Conservation (phyloP, 1,140 invertebrate species). For the Camponotus vicinus region DNA sequence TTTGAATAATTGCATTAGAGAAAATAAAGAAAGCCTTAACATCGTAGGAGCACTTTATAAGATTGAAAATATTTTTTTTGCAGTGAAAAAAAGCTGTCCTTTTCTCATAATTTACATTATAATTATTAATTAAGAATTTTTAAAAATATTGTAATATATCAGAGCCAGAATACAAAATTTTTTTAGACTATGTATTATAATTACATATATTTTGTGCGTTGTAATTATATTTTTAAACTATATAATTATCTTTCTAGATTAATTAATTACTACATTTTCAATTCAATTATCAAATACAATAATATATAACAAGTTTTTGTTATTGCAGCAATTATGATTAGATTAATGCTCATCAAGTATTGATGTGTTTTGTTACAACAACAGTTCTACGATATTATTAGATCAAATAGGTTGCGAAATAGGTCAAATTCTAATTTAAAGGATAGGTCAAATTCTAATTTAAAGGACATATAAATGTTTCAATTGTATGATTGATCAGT, state of each 20-base stretch:
- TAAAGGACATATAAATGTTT: conserved; percentile 1
- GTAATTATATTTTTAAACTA: not conserved
- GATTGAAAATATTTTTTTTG: not conserved
- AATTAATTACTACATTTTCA: not conserved
- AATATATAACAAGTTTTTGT: not conserved
- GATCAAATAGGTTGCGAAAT: conserved; percentile 26
- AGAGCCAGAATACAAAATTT: not conserved
- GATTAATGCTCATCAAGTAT: conserved; percentile 1
- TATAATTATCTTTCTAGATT: not conserved
- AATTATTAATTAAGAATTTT: not conserved
- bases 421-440: conserved; percentile 42
- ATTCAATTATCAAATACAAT: not conserved
- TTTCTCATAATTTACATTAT: not conserved
- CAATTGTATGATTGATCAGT: not conserved
- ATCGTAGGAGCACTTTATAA: not conserved
- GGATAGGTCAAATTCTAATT: conserved; percentile 32
- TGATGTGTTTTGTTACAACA: not conserved
- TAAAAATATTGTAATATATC: not conserved
- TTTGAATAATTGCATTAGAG: not conserved
- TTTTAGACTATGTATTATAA: not conserved
- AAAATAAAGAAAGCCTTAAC: not conserved
- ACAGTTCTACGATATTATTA: conserved; percentile 19
- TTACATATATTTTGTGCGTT: not conserved
- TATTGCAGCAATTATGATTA: conserved; percentile 7
- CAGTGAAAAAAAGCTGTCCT: not conserved